Evolutionary conservation across 2,797 vertebrate genomes (phyloP).

Genomic region (Ambastaia sidthimunki): DNA sequence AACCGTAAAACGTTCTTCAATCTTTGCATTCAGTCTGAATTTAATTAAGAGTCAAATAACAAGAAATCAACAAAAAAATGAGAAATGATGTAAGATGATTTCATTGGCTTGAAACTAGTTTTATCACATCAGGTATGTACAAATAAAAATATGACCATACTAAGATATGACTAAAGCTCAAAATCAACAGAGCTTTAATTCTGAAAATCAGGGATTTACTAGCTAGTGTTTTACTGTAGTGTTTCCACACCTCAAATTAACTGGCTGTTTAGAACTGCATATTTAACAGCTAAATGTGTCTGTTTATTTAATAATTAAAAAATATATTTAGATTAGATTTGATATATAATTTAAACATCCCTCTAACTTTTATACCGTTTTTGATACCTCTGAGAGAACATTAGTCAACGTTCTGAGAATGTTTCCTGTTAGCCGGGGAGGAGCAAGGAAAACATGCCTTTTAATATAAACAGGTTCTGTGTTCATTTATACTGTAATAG

Average conservation of each 20-base stretch:
- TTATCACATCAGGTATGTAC: constrained; percentile 6
- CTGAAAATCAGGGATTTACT: neutral
- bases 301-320: neutral
- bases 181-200: constrained; percentile 6
- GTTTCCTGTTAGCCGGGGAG: neutral
- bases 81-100: constrained; percentile 3
- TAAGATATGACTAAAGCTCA: constrained; percentile 4
- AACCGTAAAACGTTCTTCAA: no score
- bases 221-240: neutral
- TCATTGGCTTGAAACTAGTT: neutral
- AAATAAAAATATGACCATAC: constrained; percentile 16
- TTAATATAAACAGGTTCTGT: constrained; percentile 21
- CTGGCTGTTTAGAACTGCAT: neutral
- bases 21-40: neutral
- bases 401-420: neutral
- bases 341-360: neutral
- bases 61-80: constrained; percentile 7
- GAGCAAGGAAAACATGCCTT: constrained; percentile 26
- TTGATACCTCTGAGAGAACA: neutral
- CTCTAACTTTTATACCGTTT: no score
- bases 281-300: neutral
- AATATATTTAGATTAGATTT: neutral
- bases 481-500: constrained; percentile 18
- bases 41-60: neutral
- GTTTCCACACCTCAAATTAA: constrained; percentile 13